Evolutionary conservation across 2,888 invertebrate genomes (phyloP).

Genomic region (Oligia strigilis): DNA sequence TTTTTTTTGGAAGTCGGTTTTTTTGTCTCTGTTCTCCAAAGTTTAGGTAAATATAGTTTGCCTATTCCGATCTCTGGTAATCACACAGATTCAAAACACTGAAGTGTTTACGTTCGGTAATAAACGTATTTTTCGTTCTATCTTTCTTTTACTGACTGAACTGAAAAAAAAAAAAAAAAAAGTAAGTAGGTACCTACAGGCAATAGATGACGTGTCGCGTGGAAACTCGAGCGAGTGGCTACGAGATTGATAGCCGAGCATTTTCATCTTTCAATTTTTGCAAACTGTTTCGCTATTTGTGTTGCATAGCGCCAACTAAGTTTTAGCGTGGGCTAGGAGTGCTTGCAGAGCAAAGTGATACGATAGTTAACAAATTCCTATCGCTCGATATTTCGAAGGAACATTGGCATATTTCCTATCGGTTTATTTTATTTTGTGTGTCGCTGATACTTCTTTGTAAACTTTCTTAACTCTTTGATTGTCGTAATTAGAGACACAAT

Average conservation of each 20-base stretch:
- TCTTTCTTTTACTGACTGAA: not conserved
- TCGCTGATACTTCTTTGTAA: not conserved
- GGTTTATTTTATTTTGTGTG: not conserved
- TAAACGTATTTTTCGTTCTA: no score
- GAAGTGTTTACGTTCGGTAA: not conserved
- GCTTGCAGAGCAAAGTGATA: not conserved
- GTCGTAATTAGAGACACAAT: no score
- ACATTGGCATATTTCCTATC: not conserved
- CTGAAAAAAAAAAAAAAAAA: no score
- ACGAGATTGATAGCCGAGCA: conserved; percentile 17
- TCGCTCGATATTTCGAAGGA: not conserved
- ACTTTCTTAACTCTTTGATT: no score
- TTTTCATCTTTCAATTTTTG: conserved; percentile 26
- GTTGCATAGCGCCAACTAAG: conserved; percentile 1
- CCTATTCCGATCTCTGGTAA: no score
- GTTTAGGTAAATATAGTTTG: no score
- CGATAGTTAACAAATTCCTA: conserved; percentile 3
- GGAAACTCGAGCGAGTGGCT: not conserved
- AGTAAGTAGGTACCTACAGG: not conserved
- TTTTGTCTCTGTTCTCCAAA: no score
- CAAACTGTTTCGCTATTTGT: conserved; percentile 5
- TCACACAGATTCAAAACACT: not conserved
- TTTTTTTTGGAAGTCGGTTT: no score
- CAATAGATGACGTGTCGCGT: not conserved
- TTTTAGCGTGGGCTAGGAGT: not conserved